Evolutionary conservation across 2,888 invertebrate species (phyloP), one percentile per base, ranked within the genome.

Genomic region (Sthenelais limicola): DNA sequence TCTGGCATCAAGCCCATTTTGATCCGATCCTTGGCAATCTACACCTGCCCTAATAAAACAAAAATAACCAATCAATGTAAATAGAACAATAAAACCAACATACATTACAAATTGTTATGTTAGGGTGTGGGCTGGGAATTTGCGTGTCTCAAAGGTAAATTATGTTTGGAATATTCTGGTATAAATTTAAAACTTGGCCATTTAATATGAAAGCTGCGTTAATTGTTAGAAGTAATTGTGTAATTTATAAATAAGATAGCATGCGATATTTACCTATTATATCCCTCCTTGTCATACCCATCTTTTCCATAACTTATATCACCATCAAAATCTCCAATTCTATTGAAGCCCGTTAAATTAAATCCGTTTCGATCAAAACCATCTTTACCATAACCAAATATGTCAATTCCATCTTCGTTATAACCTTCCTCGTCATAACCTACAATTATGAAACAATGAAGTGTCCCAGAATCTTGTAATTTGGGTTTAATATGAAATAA

Each of bases 321-420:
- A 7, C 85, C 85, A 76, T 86, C 86, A 77, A 81, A 83, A 54
- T 85, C 83, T 48, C 85, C 84, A 32, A 79, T 72, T 3, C 71
- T 70, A 72, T 79, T 83, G 71, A 82, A 83, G 0, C 86, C 85
- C 28, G 83, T 82, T 7, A 74, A 67, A 62, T 79, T 74, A 73
- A 79, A 86, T 7, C 86, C 86, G 21, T 81, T 72, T n/a, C 76
- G 76, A 71, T 85, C 81, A 68, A 82, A 83, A 32, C 86, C 85
- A 68, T 79, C 76, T 4, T 80, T 74, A 76, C 84, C 81, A 73
- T 80, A 80, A 9, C 86, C 85, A 21, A 80, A 30, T 43, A 71
- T 67, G 32, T 81, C 80, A 76, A 80, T 83, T 4, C 85, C 85
- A 71, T 81, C 80, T 35, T 75, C 72, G 76, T 85, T 81, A 80